These are phyloP conservation scores for Ditula angustiorana DNA, from an alignment of 2,888 invertebrate species.

Conservation along the genomic window DNA sequence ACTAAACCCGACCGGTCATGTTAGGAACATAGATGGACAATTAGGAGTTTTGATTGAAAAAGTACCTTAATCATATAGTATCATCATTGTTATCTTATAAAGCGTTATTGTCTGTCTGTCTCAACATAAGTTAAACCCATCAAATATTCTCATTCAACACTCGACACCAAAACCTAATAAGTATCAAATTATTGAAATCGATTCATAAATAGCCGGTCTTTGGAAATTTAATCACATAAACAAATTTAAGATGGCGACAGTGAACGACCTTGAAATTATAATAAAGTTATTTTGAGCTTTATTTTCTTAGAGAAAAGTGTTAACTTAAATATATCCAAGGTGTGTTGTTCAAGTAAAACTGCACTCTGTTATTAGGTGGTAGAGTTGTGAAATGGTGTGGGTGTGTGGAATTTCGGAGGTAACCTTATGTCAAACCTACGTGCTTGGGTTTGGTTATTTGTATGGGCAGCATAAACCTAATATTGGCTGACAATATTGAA, in stretches of 20 bases:
- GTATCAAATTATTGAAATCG: constrained; percentile 19
- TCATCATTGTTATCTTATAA: background rate
- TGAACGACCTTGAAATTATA: constrained; percentile 50
- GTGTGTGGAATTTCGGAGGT: constrained; percentile 48
- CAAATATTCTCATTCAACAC: constrained; percentile 20
- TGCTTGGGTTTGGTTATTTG: constrained; percentile 50
- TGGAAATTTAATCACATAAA: constrained; percentile 46
- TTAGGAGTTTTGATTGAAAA: too few relatives aligned
- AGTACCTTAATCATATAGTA: background rate
- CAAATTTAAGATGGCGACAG: constrained; percentile 48
- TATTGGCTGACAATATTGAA: background rate
- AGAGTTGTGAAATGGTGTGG: constrained; percentile 43
- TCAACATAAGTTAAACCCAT: constrained; percentile 5
- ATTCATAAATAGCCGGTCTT: constrained; percentile 40
- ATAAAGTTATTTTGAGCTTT: constrained; percentile 25
- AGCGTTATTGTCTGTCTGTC: constrained; percentile 15
- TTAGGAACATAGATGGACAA: too few relatives aligned
- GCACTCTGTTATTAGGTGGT: constrained; percentile 20
- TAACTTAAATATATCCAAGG: constrained; percentile 4
- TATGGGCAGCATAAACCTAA: constrained; percentile 27
- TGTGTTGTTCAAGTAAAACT: constrained; percentile 13
- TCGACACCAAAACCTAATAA: constrained; percentile 20
- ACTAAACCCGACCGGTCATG: too few relatives aligned
- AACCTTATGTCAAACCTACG: constrained; percentile 50
- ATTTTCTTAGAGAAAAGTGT: constrained; percentile 15